Evolutionary conservation across 2,888 invertebrate genomes (phyloP), one percentile per base, ranked within the genome.

Genomic region (Thereva unica): DNA sequence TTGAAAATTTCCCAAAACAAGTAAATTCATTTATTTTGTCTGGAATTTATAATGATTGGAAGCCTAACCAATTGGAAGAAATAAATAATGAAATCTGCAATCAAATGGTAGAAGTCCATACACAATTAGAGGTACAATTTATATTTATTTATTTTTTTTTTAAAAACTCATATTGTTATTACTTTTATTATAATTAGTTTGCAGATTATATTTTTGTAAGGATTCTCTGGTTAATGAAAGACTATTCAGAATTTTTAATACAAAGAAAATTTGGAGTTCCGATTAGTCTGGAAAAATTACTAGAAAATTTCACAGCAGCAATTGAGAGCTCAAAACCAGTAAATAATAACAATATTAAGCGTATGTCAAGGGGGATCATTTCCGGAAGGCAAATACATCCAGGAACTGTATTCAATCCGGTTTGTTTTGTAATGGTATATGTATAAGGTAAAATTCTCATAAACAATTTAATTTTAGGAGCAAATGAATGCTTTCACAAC

Each of bases 41-140:
- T 37, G 68, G 70, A 38, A 64, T 70, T 44, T 55, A 40, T 10
- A 55, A 57, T 47, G 50, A 66, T 44, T 70, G 70, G 70, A 44
- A 63, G 37, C 44, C 53, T 8, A 34, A 47, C 10, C 70, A 68
- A 49, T 40, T 70, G 5, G 38, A 68, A 49, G 66, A 65, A 37
- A 57, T 70, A 35, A 35, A 23, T 8, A 23, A 45, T 34, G 59
- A 67, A 41, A 23, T 67, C 8, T 45, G 38, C 10, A 56, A 56
- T 34, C 23, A 12, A 41, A 6, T 41, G 7, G 41, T 49, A 49
- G 49, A 56, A 4, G 10, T 65, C 10, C 40, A 9, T 10, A 38
- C 37, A 37, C 55, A 56, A 5, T 23, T 56, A 34, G 49, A 55
- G 49, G 65, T 65, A 65, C 40, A 4, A 4, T 10, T 37, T 49